Percentiles rank a stretch among this genome's conserved stretches.
Conservation (phyloP, 2,113 vertebrate species). For the Scolopax mira region DNA sequence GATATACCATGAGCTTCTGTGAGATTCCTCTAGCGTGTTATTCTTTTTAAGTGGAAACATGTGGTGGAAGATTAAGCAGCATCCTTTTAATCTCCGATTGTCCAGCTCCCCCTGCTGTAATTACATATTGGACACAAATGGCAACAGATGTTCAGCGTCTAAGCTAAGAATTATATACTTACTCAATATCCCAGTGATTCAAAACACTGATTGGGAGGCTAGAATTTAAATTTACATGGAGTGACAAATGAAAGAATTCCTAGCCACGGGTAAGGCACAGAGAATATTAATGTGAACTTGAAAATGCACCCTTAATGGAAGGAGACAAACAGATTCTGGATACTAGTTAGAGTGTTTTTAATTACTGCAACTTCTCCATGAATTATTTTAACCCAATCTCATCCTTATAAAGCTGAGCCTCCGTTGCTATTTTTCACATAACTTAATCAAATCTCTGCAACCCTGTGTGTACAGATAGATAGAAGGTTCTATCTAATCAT, state of each 20-base stretch:
- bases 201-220: conserved; percentile 39
- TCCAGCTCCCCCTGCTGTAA: conserved; percentile 79
- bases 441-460: conserved; percentile 2
- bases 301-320: not conserved
- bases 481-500: not conserved
- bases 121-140: conserved; percentile 78
- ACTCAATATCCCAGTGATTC: conserved; percentile 73
- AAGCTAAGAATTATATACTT: conserved; percentile 81
- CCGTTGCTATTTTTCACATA: conserved; percentile 1
- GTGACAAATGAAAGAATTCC: conserved; percentile 30
- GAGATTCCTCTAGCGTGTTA: conserved; percentile 49
- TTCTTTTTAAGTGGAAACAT: conserved; percentile 73
- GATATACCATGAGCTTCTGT: not conserved
- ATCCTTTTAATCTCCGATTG: conserved; percentile 78
- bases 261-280: not conserved
- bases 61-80: conserved; percentile 75
- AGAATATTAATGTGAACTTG: not conserved
- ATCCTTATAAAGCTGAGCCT: not conserved
- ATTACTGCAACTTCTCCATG: not conserved
- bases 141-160: conserved; percentile 81
- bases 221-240: conserved; percentile 48
- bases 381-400: not conserved
- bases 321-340: not conserved
- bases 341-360: not conserved
- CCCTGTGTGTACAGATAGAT: not conserved